These are phyloP conservation scores for Mastigias papua DNA, from an alignment of 30 jellyfish, hydroid and myxozoan genomes.

Conservation along the genomic window DNA sequence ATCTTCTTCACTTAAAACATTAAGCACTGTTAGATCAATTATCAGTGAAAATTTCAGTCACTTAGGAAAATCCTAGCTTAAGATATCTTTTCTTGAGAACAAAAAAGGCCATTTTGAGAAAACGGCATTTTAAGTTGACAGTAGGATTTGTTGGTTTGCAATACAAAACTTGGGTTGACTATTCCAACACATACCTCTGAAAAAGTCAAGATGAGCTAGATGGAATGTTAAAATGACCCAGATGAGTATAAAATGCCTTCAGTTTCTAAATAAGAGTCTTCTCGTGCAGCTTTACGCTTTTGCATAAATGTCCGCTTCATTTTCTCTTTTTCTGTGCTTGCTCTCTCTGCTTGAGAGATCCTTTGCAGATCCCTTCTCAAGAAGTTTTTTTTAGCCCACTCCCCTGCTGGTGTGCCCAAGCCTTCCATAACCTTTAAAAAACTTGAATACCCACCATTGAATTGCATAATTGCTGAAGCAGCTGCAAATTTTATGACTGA, in stretches of 20 bases:
- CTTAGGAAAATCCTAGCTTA: not conserved
- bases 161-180: too few species aligned
- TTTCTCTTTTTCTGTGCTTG: not conserved
- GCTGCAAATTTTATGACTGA: conserved; percentile 13
- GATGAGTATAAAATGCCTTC: not conserved
- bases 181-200: too few species aligned
- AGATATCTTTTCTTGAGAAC: not conserved
- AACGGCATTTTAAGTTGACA: not conserved
- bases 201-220: too few species aligned
- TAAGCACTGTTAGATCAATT: not conserved
- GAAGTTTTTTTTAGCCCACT: not conserved
- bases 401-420: not conserved
- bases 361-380: not conserved
- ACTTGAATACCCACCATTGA: not conserved
- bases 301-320: not conserved
- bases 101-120: not conserved
- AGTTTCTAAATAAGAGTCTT: not conserved
- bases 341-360: not conserved
- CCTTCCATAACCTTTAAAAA: not conserved
- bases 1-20: not conserved
- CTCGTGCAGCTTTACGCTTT: not conserved
- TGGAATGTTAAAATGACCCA: not conserved
- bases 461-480: conserved; percentile 9
- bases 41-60: not conserved
- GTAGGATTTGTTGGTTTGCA: not conserved